Percentiles rank a stretch among this genome's conserved stretches.
phyloP scores from a whole-genome alignment of 2,888 invertebrate genomes.

The Lymantria monacha region DNA sequence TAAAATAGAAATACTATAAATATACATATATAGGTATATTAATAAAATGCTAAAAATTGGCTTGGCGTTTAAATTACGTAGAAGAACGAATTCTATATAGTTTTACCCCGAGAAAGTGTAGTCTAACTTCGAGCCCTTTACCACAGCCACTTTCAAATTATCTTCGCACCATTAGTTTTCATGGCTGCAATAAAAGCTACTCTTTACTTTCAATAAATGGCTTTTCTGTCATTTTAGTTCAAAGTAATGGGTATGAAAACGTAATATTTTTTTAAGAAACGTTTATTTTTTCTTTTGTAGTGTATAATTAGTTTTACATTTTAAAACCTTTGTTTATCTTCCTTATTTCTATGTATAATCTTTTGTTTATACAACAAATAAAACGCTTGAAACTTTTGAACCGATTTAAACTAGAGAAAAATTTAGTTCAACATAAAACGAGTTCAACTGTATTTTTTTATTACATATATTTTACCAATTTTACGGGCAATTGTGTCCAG shows the following conservation, averaged over 20 bases:
- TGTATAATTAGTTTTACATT: not conserved
- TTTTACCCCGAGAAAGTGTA: conserved; percentile 20
- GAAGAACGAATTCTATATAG: too few species aligned
- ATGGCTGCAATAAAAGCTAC: conserved; percentile 33
- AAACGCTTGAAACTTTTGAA: not conserved
- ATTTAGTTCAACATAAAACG: too few species aligned
- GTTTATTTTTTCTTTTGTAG: not conserved
- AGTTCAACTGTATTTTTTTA: too few species aligned
- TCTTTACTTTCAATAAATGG: not conserved
- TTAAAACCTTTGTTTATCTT: not conserved
- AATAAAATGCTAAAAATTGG: too few species aligned
- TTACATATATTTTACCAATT: too few species aligned
- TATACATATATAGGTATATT: too few species aligned
- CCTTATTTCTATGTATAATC: not conserved
- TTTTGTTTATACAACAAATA: not conserved
- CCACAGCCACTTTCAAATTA: conserved; percentile 41
- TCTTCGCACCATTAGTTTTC: conserved; percentile 44
- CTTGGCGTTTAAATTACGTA: too few species aligned
- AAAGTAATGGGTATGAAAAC: not conserved
- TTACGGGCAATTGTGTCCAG: too few species aligned
- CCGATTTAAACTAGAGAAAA: too few species aligned
- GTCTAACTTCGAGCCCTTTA: conserved; percentile 41
- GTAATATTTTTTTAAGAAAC: not conserved
- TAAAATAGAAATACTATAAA: too few species aligned
- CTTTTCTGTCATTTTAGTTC: not conserved